Evolutionary conservation across 1,140 invertebrate genomes (phyloP).

Genomic region (Bombus ignitus): DNA sequence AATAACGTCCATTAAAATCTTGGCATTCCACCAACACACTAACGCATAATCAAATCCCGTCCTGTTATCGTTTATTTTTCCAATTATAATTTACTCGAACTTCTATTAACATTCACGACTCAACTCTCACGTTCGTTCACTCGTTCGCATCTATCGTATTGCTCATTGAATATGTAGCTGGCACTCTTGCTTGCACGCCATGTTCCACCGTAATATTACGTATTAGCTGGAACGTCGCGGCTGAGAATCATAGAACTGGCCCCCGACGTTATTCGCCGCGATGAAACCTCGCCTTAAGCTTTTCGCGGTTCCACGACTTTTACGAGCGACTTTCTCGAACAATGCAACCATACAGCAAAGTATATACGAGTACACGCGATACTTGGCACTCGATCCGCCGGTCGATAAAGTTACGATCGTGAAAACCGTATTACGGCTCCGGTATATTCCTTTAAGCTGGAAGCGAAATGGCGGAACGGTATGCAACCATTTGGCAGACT

Average conservation of each 20-base stretch:
- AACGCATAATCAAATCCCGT: background rate
- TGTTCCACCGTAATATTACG: conserved; percentile 29
- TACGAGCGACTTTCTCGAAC: background rate
- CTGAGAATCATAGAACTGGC: background rate
- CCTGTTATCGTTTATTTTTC: conserved; percentile 20
- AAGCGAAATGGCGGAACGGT: conserved; percentile 31
- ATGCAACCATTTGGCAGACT: conserved; percentile 62
- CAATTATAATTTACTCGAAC: conserved; percentile 36
- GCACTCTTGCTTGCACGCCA: conserved; percentile 20
- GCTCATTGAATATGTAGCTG: conserved; percentile 46
- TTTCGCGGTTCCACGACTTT: background rate
- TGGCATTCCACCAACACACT: no score
- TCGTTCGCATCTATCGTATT: conserved; percentile 14
- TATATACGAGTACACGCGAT: background rate
- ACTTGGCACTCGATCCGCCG: conserved; percentile 52
- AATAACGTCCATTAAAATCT: no score
- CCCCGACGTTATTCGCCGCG: background rate
- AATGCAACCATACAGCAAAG: background rate
- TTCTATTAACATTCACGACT: background rate
- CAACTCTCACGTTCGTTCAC: background rate
- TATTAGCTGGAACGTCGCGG: background rate
- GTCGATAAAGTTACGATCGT: conserved; percentile 52
- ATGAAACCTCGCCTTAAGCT: background rate
- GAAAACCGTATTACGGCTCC: conserved; percentile 55
- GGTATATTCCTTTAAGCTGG: conserved; percentile 6